Evolutionary conservation across 2,113 vertebrate genomes (phyloP), one percentile per base, ranked within the genome.

Genomic region (Semnornis frantzii): DNA sequence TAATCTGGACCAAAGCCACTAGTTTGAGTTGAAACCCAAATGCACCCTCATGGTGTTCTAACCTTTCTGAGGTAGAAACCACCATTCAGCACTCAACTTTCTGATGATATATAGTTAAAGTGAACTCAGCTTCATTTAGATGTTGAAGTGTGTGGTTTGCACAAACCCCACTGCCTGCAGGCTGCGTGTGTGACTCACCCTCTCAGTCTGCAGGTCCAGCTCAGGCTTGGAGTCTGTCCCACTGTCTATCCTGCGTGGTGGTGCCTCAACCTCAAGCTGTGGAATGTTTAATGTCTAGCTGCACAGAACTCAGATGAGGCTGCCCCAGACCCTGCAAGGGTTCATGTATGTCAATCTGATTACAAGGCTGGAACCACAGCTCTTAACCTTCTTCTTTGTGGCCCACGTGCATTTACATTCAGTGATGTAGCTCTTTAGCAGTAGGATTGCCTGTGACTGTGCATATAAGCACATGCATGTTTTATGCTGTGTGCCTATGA

Each of bases 51-150:
- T 70, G 59, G 75, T 85, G 59, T 21, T 63, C n/a, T 90, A 58
- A 88, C 54, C 15, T 92, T 83, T 78, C 3, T 80, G 80, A 93
- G 85, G 88, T 62, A 44, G 60, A 90, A 95, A 88, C 88, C 80
- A 60, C 52, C 42, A 54, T 15, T 25, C 68, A 85, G 27, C 4
- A 0, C 44, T 81, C 30, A 71, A 0, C 76, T 71, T 64, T 64
- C 72, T 0, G 0, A 15, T 83, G 69, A 33, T 57, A 1, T 13
- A 18, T 18, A n/a, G 75, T 44, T 37, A 48, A 28, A 90, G 37
- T 27, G 54, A 33, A 20, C 64, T 52, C 68, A 21, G 8, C 42
- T 68, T 65, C 37, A 3, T 42, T 83, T 62, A 42, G 27, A 5
- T 34, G 34, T 39, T 42, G 46, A 23, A 33, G 5, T 64, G 16